These are phyloP conservation scores for Patella vulgata DNA, from an alignment of 1,140 invertebrate genomes.

Conservation along the genomic window DNA sequence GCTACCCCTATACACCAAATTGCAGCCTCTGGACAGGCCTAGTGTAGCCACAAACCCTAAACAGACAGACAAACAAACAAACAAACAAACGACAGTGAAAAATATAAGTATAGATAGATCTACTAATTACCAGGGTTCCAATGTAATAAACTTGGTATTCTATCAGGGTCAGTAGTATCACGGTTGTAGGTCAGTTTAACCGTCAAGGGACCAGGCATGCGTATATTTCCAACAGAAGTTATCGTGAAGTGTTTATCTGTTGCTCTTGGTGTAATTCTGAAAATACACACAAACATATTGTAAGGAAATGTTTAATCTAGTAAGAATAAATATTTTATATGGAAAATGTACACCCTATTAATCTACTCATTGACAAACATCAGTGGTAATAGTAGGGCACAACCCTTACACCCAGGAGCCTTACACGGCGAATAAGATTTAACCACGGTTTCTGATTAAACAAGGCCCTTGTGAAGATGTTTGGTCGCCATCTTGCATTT, in stretches of 20 bases:
- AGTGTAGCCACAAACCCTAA: no score
- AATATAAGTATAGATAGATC: no score
- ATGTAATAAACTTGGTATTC: slow-evolving; percentile 26
- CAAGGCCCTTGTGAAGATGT: no score
- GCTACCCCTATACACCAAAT: no score
- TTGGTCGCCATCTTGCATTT: no score
- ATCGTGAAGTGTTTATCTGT: slow-evolving; percentile 25
- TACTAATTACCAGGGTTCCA: slow-evolving; percentile 39
- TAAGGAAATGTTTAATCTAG: background rate
- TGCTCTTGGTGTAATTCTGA: background rate
- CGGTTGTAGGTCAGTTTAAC: slow-evolving; percentile 20
- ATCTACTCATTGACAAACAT: background rate
- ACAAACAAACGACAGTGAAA: no score
- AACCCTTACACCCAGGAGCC: slow-evolving; percentile 1
- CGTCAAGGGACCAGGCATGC: slow-evolving; percentile 35
- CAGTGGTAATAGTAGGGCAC: background rate
- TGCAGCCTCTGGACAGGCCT: no score
- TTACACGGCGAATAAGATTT: background rate
- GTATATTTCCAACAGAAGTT: slow-evolving; percentile 28
- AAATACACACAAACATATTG: background rate
- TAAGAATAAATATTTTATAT: background rate
- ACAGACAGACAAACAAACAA: no score
- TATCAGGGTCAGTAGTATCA: slow-evolving; percentile 4
- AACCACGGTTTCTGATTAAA: background rate
- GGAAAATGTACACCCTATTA: background rate